Evolutionary conservation across 2,888 invertebrate genomes (phyloP).

Genomic region (Agrotis puta): DNA sequence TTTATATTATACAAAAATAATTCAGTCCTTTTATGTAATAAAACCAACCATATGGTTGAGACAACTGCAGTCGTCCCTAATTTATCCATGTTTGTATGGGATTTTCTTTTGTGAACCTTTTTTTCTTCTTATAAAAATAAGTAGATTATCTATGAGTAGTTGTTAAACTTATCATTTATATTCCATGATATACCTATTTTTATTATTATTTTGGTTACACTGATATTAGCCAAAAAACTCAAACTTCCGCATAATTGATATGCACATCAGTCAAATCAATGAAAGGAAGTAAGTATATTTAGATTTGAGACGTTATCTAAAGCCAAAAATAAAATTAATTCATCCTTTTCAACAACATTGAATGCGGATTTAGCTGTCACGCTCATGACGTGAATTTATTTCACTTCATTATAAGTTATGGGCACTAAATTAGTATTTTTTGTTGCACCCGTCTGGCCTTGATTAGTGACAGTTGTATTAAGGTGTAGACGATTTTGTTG

Average conservation of each 20-base stretch:
- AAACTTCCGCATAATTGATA: slow-evolving; percentile 45
- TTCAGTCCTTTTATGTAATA: no score
- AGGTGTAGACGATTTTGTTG: slow-evolving; percentile 7
- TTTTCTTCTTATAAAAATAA: no score
- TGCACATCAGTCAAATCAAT: slow-evolving; percentile 33
- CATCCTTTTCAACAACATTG: slow-evolving; percentile 38
- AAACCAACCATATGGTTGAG: no score
- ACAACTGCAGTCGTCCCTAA: no score
- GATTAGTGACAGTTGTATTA: slow-evolving; percentile 19
- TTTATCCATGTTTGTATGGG: no score
- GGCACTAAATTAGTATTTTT: slow-evolving; percentile 41
- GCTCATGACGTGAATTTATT: slow-evolving; percentile 58
- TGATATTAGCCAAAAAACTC: not conserved
- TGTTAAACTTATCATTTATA: no score
- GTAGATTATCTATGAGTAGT: no score
- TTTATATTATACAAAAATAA: no score
- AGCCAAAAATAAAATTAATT: slow-evolving; percentile 28
- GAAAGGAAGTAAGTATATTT: slow-evolving; percentile 34
- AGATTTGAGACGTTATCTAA: slow-evolving; percentile 31
- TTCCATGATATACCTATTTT: no score
- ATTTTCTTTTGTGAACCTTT: not conserved
- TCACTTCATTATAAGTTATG: slow-evolving; percentile 43
- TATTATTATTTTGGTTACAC: slow-evolving; percentile 1
- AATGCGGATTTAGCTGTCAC: slow-evolving; percentile 41
- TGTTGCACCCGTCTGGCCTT: slow-evolving; percentile 46